Conservation (phyloP, 1,140 invertebrate genomes). For the Bursaphelenchus mucronatus region DNA sequence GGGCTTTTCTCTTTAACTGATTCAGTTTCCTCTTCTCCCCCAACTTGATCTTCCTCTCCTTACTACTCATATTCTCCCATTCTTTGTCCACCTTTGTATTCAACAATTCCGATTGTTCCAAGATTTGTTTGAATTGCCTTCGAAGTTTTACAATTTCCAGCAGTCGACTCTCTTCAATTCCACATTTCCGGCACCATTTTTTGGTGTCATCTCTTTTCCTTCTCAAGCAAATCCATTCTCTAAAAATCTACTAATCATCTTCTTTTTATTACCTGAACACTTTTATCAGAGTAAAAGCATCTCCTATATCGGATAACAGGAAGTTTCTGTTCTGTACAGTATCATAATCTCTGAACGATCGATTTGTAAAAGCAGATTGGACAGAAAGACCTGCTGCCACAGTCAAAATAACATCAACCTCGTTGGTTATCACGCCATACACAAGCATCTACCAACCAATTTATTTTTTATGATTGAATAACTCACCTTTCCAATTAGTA, state of each 20-base stretch:
- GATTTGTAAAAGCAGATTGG: slow-evolving; percentile 83
- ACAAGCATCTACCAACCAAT: slow-evolving; percentile 78
- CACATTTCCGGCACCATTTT: slow-evolving; percentile 31
- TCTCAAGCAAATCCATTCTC: slow-evolving; percentile 36
- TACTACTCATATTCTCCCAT: slow-evolving; percentile 33
- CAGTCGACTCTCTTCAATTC: slow-evolving; percentile 43
- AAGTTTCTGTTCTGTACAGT: slow-evolving; percentile 72
- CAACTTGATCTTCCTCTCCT: slow-evolving; percentile 34
- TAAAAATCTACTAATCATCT: background rate
- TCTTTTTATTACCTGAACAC: slow-evolving; percentile 66
- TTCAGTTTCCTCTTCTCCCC: slow-evolving; percentile 40
- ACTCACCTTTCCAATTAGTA: slow-evolving; percentile 85
- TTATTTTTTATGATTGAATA: slow-evolving; percentile 11
- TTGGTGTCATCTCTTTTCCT: slow-evolving; percentile 37
- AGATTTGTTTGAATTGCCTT: slow-evolving; percentile 33
- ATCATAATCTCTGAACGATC: slow-evolving; percentile 56
- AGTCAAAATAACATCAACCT: slow-evolving; percentile 84
- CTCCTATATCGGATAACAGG: slow-evolving; percentile 86
- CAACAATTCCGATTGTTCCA: slow-evolving; percentile 36
- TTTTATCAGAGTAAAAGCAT: slow-evolving; percentile 84
- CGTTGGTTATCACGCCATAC: slow-evolving; percentile 76
- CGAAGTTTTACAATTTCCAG: slow-evolving; percentile 43
- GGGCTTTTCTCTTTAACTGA: slow-evolving; percentile 36
- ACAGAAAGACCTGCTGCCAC: slow-evolving; percentile 85
- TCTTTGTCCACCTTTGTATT: slow-evolving; percentile 19